Base-by-base conservation (phyloP, 2,888 invertebrate species). In the Monochamus alternatus region DNA sequence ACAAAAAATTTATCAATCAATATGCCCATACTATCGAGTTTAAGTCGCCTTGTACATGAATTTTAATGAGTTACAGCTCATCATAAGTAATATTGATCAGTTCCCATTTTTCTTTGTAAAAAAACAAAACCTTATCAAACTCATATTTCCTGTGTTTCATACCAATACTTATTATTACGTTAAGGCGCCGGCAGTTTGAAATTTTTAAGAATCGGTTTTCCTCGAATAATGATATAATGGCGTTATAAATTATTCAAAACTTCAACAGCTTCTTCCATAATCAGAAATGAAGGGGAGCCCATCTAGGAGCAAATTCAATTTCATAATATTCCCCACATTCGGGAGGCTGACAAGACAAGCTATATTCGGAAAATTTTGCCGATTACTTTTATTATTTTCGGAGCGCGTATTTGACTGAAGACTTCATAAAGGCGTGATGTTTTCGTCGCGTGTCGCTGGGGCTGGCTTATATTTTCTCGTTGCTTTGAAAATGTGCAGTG, bases 321-420 rank as follows among this genome's bases (percentile, higher is more conserved):
- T 58, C 58, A 44, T 55, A 59, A 68, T 55, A 58, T 68, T 43
- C 68, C 38, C 38, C 59, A 43, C 32, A 68, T 68, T 58, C 68
- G 68, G 14, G 30, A 66, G 10, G 32, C 59, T 68, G 68, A 58
- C 68, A 58, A 44, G 58, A 10, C 67, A 22, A 55, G 68, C 68
- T 58, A 44, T 68, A 51, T 68, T 68, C 68, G 9, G 68, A 44
- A 68, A 58, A 59, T 68, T 59, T 59, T 43, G 14, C 22, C 68
- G 58, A 68, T 68, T 68, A 68, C 58, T 68, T 68, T 68, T 68
- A 68, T 68, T 68, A 68, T 32, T 68, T 51, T 58, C 59, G 58
- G 22, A 5, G 1, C 14, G 67, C 52, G 44, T 22, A 31, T 68
- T 58, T 68, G 68, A 68, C 58, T 68, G 68, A 58, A 68, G 58